A percentile compares a stretch with the other conserved stretches of the same genome.
phyloP scores from a whole-genome alignment of 2,888 invertebrate species.

The Tupiocoris notatus region DNA sequence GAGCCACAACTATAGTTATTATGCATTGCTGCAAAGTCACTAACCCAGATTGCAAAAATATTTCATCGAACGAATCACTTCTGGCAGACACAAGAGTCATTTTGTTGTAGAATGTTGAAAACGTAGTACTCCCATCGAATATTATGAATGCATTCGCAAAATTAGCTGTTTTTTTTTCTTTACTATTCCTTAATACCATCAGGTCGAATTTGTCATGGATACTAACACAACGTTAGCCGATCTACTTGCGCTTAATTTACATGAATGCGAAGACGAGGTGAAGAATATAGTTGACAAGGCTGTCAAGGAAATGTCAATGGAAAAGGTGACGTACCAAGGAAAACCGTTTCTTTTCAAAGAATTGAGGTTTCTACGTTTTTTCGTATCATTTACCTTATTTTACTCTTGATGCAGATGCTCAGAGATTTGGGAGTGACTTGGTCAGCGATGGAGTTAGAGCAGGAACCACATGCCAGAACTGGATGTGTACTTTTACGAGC shows the following conservation, averaged over 20 bases:
- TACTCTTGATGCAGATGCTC: slow-evolving; percentile 64
- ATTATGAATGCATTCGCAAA: no score
- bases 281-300: slow-evolving; percentile 97
- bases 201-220: slow-evolving; percentile 94
- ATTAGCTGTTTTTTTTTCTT: no score
- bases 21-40: no score
- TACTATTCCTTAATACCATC: background rate
- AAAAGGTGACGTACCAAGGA: no score
- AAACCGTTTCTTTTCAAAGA: no score
- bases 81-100: background rate
- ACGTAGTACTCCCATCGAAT: no score
- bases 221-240: slow-evolving; percentile 88
- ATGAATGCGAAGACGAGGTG: slow-evolving; percentile 96
- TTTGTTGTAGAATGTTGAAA: no score
- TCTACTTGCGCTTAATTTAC: slow-evolving; percentile 83
- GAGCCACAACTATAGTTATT: no score
- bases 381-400: background rate
- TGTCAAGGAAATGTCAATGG: slow-evolving; percentile 98
- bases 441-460: slow-evolving; percentile 89
- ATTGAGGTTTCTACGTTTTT: background rate
- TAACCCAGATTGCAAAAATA: no score
- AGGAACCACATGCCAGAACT: slow-evolving; percentile 84
- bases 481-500: slow-evolving; percentile 82
- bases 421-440: slow-evolving; percentile 88
- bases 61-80: no score